Base-by-base conservation (phyloP, 2,888 invertebrate genomes). In the Luffia ferchaultella region DNA sequence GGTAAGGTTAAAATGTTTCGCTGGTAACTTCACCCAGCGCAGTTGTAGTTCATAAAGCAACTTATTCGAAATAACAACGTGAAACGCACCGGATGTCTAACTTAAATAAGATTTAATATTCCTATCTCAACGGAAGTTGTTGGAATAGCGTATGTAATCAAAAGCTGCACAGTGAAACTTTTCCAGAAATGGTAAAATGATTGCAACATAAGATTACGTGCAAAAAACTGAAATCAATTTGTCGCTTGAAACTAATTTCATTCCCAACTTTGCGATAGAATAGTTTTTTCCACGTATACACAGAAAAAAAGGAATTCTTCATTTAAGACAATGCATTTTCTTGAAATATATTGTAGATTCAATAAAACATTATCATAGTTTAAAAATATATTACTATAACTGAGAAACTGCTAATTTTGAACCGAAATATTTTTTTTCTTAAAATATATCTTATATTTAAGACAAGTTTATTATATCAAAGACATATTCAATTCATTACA, bases 31-130 rank as follows among this genome's bases (percentile, higher is more conserved):
- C 57, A 60, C 18, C 60, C 63, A 55, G 57, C 51, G 53, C 56
- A 66, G 63, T 68, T 57, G 55, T 64, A 76, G 71, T 74, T 79
- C 76, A 73, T 74, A 77, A 76, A 75, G 70, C 73, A 71, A 73
- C 73, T 77, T 79, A 79, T 77, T 76, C 73, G 77, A 78, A 79
- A 80, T 80, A 82, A 82, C 77, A 80, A 77, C 72, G 73, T 67
- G 66, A 74, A 74, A 72, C 68, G 67, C 72, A 63, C 70, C 70
- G 71, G 73, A 76, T 76, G 76, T 79, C 79, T 78, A 80, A 82
- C 72, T 83, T 80, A 82, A 82, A 82, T 80, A 80, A 76, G 79
- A 83, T 83, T 83, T 83, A 83, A 82, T 82, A 83, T 83, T 83
- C 80, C 72, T 74, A 79, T 76, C 79, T 73, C 65, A 63, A 70